Base-by-base conservation (phyloP, 2,888 invertebrate genomes). In the Andrena haemorrhoa region DNA sequence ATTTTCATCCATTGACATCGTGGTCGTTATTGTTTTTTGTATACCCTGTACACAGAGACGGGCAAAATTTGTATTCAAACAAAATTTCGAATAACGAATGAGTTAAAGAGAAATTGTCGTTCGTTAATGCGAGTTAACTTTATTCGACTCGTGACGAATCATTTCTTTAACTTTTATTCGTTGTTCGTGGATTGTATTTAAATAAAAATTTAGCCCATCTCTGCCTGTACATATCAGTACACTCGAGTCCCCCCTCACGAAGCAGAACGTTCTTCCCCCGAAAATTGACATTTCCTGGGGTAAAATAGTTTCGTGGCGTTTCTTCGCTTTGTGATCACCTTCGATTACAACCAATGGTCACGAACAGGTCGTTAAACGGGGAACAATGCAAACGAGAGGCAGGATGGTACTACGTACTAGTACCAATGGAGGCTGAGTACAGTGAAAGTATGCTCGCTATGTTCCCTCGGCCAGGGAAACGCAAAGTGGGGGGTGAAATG, bases 361-460 rank as follows among this genome's bases (percentile, higher is more conserved):
- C 10, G 49, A 58, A 63, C 53, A 61, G 20, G 53, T 86, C 76
- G 68, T 69, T 72, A 81, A 56, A 47, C 16, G 23, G 26, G 20
- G 60, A 74, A 51, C 20, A 53, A 29, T n/a, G 51, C 6, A 26
- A 75, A 70, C 41, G 29, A 51, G 73, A 61, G 64, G 47, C 70
- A 51, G 47, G 49, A 65, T 65, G 58, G 68, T 35, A 73, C 73
- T 41, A 12, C 65, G 76, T 76, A 56, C 70, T 65, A 80, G 61
- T 47, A 69, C 51, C 26, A 41, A 20, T 20, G n/a, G 35, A 20
- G 31, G 60, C 76, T 58, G 33, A 73, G 68, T 71, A 75, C 72
- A 76, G 84, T 86, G 86, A 86, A 86, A 86, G 86, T 86, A 75
- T 26, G 47, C 8, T 33, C n/a, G 70, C 31, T 33, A 60, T 61